phyloP scores from a whole-genome alignment of 1,140 invertebrate genomes.

The Rhynchophorus ferrugineus region DNA sequence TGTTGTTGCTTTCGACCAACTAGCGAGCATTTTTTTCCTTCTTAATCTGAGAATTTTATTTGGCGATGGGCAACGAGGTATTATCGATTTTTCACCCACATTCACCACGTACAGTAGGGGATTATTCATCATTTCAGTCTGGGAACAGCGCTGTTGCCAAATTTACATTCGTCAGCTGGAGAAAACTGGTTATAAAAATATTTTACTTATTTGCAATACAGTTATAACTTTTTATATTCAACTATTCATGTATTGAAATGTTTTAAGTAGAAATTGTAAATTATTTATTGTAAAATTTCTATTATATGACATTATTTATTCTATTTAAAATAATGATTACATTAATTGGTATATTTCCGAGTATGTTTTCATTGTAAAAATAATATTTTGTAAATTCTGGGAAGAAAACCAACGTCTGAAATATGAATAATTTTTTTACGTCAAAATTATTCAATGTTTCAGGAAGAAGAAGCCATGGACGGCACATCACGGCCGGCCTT shows the following conservation, averaged over 20 bases:
- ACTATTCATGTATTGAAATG: neutral
- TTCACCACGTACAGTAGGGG: neutral
- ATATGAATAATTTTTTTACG: neutral
- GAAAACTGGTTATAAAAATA: too few species aligned
- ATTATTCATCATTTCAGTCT: conserved; percentile 6
- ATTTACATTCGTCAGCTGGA: neutral
- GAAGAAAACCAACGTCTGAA: neutral
- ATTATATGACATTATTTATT: too few species aligned
- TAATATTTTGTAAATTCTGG: too few species aligned
- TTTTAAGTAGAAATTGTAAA: too few species aligned
- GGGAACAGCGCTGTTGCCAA: conserved; percentile 1
- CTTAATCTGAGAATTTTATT: too few species aligned
- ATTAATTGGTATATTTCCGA: too few species aligned
- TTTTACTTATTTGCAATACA: neutral
- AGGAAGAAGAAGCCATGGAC: neutral
- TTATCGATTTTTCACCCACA: conserved; percentile 8
- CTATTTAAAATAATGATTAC: too few species aligned
- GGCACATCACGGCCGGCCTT: neutral
- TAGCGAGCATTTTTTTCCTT: too few species aligned
- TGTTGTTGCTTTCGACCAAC: too few species aligned
- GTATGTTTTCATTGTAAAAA: too few species aligned
- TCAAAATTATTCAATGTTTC: neutral
- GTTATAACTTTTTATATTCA: neutral
- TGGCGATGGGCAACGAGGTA: neutral
- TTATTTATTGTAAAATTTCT: too few species aligned